Percentiles rank a stretch among this genome's conserved stretches.
phyloP scores from a whole-genome alignment of 2,113 vertebrate species.

The Leptodactylus fuscus region DNA sequence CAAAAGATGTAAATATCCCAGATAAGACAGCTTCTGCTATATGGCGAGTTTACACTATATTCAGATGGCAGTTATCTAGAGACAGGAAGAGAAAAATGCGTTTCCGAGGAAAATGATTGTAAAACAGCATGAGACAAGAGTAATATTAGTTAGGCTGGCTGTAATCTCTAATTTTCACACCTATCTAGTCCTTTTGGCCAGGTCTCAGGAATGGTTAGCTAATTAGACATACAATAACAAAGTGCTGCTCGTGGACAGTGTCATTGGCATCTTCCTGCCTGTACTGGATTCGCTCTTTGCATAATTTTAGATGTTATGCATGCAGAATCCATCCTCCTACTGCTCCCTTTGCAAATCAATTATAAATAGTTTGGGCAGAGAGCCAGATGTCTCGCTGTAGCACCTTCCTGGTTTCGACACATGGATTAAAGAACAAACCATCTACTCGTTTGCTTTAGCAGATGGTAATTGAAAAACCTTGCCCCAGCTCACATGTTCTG shows the following conservation, averaged over 20 bases:
- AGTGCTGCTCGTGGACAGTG: constrained; percentile 39
- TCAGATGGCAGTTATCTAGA: constrained; percentile 24
- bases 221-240: constrained; percentile 34
- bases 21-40: not conserved
- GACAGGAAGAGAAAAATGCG: constrained; percentile 8
- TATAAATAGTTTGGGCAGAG: constrained; percentile 54
- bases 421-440: constrained; percentile 58
- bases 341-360: constrained; percentile 57
- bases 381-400: constrained; percentile 55
- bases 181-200: constrained; percentile 22
- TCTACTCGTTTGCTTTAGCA: constrained; percentile 55
- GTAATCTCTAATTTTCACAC: constrained; percentile 23
- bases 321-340: constrained; percentile 46
- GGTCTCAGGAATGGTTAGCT: constrained; percentile 13
- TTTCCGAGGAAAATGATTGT: constrained; percentile 23
- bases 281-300: constrained; percentile 46
- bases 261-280: constrained; percentile 4
- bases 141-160: constrained; percentile 14
- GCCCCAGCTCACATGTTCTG: constrained; percentile 31
- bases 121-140: constrained; percentile 13
- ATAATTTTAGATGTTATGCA: constrained; percentile 40
- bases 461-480: constrained; percentile 59
- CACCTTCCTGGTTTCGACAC: constrained; percentile 51
- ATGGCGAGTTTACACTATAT: constrained; percentile 8
- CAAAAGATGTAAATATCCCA: not conserved